Conservation (phyloP, 2,113 vertebrate species). For the Felis catus region DNA sequence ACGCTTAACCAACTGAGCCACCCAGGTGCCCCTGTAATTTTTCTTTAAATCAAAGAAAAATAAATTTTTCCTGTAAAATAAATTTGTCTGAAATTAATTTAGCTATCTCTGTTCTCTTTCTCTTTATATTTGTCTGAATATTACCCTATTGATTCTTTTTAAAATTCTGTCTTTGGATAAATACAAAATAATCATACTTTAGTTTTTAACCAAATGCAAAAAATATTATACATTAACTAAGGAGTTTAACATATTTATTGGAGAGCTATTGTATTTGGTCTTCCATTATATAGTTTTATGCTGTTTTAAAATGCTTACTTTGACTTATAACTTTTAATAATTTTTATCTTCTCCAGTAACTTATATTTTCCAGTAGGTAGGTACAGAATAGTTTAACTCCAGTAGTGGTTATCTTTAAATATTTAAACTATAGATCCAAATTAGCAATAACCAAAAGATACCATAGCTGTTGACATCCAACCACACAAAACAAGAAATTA, state of each 20-base stretch:
- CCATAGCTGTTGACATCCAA: background rate
- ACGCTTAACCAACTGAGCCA: too few species aligned
- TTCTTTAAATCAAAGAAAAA: constrained; percentile 25
- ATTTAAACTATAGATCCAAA: background rate
- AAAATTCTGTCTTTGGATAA: background rate
- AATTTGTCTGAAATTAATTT: background rate
- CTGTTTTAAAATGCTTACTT: background rate
- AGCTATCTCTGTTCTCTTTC: background rate
- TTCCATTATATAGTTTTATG: background rate
- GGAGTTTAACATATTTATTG: background rate
- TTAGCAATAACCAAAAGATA: background rate
- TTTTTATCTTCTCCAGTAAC: background rate
- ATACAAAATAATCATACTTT: background rate
- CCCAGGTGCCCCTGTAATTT: background rate
- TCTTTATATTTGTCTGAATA: background rate
- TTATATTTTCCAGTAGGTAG: background rate
- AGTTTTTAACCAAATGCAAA: background rate
- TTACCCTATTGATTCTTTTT: background rate
- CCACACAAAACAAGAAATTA: background rate
- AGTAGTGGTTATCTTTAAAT: background rate
- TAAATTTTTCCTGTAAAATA: background rate
- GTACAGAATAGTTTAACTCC: background rate
- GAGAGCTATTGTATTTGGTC: background rate
- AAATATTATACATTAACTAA: background rate
- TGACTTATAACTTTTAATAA: background rate